Evolutionary conservation across 2,113 vertebrate genomes (phyloP).

Genomic region (Sceloporus tristichus): DNA sequence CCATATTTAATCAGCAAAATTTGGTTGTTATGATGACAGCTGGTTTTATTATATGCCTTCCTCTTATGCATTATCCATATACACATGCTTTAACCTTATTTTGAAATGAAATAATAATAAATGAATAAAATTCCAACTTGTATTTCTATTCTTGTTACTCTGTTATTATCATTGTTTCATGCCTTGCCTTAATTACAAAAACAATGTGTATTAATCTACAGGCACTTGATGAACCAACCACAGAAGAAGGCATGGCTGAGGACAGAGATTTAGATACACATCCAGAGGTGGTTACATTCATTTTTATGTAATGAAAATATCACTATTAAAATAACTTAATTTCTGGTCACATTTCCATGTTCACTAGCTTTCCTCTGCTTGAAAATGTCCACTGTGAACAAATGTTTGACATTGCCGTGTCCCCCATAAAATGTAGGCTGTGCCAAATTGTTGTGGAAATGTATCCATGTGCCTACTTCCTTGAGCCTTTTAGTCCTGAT

Average conservation of each 20-base stretch:
- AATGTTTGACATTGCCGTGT: neutral
- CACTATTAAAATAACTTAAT: neutral
- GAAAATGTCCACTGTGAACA: neutral
- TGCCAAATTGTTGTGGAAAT: neutral
- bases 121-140: neutral
- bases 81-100: neutral
- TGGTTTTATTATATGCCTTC: neutral
- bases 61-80: neutral
- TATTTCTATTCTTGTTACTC: neutral
- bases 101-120: neutral
- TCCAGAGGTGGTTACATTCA: constrained; percentile 81
- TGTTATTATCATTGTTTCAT: neutral
- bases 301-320: constrained; percentile 7
- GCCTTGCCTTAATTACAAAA: constrained; percentile 36
- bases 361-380: neutral
- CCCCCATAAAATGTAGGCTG: neutral
- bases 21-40: neutral
- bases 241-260: constrained; percentile 53
- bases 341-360: neutral
- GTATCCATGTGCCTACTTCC: neutral
- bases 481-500: neutral
- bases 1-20: neutral
- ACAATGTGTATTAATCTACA: constrained; percentile 71
- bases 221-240: constrained; percentile 83
- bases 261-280: constrained; percentile 77